These are phyloP conservation scores for Crenichthys baileyi DNA, from an alignment of 2,797 vertebrate genomes.

Conservation along the genomic window DNA sequence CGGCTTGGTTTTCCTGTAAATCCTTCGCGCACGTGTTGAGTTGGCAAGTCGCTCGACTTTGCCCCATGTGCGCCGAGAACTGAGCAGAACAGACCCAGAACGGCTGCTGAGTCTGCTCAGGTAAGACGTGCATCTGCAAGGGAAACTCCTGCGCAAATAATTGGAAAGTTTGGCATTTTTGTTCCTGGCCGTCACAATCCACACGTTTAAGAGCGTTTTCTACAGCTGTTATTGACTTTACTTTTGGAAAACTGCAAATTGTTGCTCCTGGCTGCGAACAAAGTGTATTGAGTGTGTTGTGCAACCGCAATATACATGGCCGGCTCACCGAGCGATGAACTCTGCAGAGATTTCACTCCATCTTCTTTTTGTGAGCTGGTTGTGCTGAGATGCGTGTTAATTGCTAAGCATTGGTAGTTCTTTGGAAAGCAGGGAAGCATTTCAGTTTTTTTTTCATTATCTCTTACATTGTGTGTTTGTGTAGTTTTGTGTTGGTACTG, in stretches of 20 bases:
- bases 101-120: not conserved
- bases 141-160: not conserved
- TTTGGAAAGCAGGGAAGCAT: not conserved
- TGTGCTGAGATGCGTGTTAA: not conserved
- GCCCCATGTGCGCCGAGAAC: conserved; percentile 33
- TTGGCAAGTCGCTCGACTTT: conserved; percentile 5
- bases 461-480: not conserved
- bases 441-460: not conserved
- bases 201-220: not conserved
- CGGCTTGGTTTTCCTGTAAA: not conserved
- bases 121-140: not conserved
- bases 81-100: not conserved
- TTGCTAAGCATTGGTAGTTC: not conserved
- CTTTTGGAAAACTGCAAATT: not conserved
- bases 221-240: not conserved
- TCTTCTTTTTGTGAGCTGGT: not conserved
- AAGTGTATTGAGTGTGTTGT: not conserved
- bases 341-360: not conserved
- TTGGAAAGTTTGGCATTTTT: not conserved
- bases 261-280: not conserved
- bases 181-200: not conserved
- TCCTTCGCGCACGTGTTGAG: conserved; percentile 5
- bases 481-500: not conserved
- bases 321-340: not conserved
- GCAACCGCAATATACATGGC: not conserved